phyloP scores from a whole-genome alignment of 2,888 invertebrate species.

The Erebia ligea region DNA sequence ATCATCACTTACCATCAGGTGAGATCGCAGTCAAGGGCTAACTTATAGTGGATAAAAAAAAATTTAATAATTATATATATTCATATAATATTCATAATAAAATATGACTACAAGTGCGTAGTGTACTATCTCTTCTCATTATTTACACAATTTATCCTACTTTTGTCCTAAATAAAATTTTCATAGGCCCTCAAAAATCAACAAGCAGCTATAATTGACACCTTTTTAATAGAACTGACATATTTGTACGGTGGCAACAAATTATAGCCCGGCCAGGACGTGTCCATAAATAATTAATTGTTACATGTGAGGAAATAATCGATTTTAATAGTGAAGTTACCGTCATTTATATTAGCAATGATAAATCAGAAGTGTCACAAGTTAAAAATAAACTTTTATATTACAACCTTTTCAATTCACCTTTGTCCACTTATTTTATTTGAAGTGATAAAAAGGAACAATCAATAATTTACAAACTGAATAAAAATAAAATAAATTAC shows the following conservation, averaged over 20 bases:
- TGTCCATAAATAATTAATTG: conserved; percentile 10
- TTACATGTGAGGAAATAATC: conserved; percentile 4
- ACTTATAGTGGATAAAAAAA: too few species aligned
- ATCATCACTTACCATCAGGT: too few species aligned
- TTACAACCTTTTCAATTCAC: too few species aligned
- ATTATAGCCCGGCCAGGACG: neutral
- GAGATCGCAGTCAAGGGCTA: too few species aligned
- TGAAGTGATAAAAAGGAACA: too few species aligned
- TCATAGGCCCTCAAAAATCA: neutral
- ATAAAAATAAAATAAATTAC: too few species aligned
- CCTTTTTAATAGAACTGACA: neutral
- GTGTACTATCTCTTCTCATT: neutral
- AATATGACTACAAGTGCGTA: neutral
- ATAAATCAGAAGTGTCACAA: neutral
- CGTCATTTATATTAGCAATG: neutral
- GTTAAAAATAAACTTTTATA: too few species aligned
- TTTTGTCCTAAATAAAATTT: conserved; percentile 5
- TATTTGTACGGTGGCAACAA: conserved; percentile 9
- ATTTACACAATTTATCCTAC: neutral
- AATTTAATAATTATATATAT: too few species aligned
- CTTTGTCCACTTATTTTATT: too few species aligned
- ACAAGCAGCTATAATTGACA: conserved; percentile 5
- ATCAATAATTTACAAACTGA: too few species aligned
- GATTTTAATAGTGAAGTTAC: conserved; percentile 16
- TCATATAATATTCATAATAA: too few species aligned